Evolutionary conservation across 2,113 vertebrate species (phyloP).

Genomic region (Mesitornis unicolor): DNA sequence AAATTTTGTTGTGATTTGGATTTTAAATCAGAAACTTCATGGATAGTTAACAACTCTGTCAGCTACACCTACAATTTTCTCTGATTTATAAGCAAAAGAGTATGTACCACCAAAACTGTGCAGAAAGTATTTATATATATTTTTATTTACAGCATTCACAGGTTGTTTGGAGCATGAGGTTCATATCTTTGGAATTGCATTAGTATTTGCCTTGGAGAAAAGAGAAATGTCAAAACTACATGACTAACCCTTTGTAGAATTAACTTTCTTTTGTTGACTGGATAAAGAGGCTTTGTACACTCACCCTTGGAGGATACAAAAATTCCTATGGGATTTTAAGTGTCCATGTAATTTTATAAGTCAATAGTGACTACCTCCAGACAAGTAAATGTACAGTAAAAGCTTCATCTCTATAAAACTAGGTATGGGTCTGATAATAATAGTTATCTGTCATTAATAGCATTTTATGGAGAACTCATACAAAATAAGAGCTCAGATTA

Average conservation of each 20-base stretch:
- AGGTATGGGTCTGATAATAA: neutral
- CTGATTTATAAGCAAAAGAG: neutral
- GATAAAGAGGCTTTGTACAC: neutral
- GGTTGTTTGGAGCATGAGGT: neutral
- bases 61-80: neutral
- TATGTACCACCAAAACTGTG: neutral
- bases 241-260: neutral
- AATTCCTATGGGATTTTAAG: neutral
- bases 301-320: neutral
- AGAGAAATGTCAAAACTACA: neutral
- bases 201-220: neutral
- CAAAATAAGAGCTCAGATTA: neutral
- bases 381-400: neutral
- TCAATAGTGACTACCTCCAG: neutral
- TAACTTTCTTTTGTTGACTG: neutral
- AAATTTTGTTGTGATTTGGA: neutral
- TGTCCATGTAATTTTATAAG: neutral
- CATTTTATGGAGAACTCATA: neutral
- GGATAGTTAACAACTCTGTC: neutral
- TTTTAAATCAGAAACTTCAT: neutral
- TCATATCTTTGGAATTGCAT: neutral
- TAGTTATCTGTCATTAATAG: neutral
- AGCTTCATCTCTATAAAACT: neutral
- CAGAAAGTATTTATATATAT: neutral
- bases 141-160: neutral